Evolutionary conservation across 2,888 invertebrate genomes (phyloP), one percentile per base, ranked within the genome.

Genomic region (Antheraea yamamai): DNA sequence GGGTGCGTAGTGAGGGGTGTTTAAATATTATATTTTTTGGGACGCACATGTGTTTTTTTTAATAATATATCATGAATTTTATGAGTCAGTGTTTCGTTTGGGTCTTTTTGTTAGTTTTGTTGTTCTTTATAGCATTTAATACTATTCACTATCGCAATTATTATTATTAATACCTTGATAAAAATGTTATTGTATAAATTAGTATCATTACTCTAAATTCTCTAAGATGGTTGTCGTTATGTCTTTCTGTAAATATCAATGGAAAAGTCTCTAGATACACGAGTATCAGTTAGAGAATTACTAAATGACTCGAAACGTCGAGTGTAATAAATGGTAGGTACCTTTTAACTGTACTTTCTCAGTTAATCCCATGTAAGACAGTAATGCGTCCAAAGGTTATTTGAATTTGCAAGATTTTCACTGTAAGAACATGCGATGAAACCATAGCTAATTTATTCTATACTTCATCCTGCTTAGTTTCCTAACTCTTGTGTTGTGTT

Each of bases 1-100:
- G 89, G 91, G 92, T 88, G 89, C 82, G 79, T 81, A 78, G 81
- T 84, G 87, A 87, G 92, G 92, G 73, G 75, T 35, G 35, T 35
- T 70, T 71, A 26, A 74, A 58, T 75, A 68, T 73, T 81, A 80
- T 30, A 77, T 76, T 75, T 77, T 75, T 77, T 77, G 75, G 77
- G 58, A 51, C 72, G 66, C 26, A 66, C 75, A 77, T 77, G 74
- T 55, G 79, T 78, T 52, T 73, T 75, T 70, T 61, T 39, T 66
- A 12, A 30, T 30, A 66, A 66, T 66, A 2, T 66, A 66, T 30
- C 64, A 66, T 30, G 30, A 12, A 14, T 30, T 61, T 66, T 66
- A 66, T 66, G 64, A 66, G 12, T 66, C 64, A 16, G 20, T 30
- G 30, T 66, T 66, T 66, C 64, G 64, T 66, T 66, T 6, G 64